phyloP scores from a whole-genome alignment of 2,888 invertebrate species.

The Sericinus montela region DNA sequence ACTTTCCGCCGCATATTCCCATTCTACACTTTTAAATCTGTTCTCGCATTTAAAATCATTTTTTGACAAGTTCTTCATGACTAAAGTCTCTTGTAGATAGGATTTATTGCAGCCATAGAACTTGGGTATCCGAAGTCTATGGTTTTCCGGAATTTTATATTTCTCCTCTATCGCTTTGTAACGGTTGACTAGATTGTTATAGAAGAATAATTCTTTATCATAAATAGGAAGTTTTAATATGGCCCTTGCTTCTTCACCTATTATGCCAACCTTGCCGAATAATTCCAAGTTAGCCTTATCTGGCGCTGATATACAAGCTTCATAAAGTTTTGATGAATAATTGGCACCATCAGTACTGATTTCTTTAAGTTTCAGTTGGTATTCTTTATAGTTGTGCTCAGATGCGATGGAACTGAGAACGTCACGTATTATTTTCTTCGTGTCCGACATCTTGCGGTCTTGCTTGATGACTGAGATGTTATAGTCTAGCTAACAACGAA shows the following conservation, averaged over 20 bases:
- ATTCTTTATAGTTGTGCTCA: conserved; percentile 21
- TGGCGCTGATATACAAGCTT: conserved; percentile 7
- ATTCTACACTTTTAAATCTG: conserved; percentile 34
- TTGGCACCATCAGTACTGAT: conserved; percentile 25
- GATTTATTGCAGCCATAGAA: conserved; percentile 31
- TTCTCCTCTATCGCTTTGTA: conserved; percentile 24
- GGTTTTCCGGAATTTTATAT: conserved; percentile 23
- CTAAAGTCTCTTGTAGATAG: conserved; percentile 35
- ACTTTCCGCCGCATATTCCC: conserved; percentile 34
- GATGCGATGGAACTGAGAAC: conserved; percentile 30
- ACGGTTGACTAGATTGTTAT: conserved; percentile 22
- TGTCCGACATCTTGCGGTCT: conserved; percentile 12
- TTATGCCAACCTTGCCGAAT: conserved; percentile 28
- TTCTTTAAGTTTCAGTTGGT: conserved; percentile 13
- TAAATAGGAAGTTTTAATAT: conserved; percentile 14
- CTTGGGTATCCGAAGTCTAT: conserved; percentile 29
- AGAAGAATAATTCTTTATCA: conserved; percentile 25
- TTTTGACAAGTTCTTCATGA: conserved; percentile 36
- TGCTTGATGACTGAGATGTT: neutral
- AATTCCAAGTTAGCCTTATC: conserved; percentile 21
- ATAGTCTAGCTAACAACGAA: too few relatives aligned
- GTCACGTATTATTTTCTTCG: conserved; percentile 25
- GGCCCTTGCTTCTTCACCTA: conserved; percentile 21
- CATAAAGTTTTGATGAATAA: conserved; percentile 24
- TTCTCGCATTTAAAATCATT: conserved; percentile 36